Evolutionary conservation across 2,797 vertebrate species (phyloP).

Genomic region (Muscicapa striata): DNA sequence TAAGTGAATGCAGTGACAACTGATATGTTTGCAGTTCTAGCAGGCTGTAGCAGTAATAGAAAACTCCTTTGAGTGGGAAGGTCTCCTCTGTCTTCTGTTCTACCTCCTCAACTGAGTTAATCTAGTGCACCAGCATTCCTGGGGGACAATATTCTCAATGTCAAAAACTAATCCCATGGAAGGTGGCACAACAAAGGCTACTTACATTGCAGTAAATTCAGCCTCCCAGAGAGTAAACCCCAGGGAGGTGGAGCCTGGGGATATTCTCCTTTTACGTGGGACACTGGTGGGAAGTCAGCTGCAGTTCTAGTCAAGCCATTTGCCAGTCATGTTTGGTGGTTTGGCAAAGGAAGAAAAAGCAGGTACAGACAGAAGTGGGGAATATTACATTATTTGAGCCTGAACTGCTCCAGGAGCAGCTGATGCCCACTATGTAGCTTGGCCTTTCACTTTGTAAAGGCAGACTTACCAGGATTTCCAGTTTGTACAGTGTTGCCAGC

Average conservation of each 20-base stretch:
- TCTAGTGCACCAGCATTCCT: not conserved
- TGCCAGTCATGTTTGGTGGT: accelerated
- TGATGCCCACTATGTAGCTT: not conserved
- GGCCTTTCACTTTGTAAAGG: not conserved
- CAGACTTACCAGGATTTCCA: conserved; percentile 89
- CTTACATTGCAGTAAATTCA: not conserved
- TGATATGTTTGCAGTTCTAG: not conserved
- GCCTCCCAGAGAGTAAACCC: not conserved
- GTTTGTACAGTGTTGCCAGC: conserved; percentile 88
- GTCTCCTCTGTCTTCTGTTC: not conserved
- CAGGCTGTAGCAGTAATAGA: not conserved
- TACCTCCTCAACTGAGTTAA: not conserved
- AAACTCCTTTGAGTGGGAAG: not conserved
- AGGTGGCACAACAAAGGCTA: not conserved
- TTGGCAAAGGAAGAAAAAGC: not conserved
- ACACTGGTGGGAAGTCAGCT: not conserved
- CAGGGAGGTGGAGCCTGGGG: not conserved
- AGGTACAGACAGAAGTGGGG: not conserved
- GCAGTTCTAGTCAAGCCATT: not conserved
- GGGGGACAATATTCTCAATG: not conserved
- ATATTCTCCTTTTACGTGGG: not conserved
- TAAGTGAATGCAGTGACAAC: not conserved
- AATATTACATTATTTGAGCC: not conserved
- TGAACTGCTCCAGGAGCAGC: not conserved
- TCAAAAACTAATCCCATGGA: not conserved